These are phyloP conservation scores for Monomorium pharaonis DNA, from an alignment of 1,140 invertebrate genomes.

Conservation along the genomic window DNA sequence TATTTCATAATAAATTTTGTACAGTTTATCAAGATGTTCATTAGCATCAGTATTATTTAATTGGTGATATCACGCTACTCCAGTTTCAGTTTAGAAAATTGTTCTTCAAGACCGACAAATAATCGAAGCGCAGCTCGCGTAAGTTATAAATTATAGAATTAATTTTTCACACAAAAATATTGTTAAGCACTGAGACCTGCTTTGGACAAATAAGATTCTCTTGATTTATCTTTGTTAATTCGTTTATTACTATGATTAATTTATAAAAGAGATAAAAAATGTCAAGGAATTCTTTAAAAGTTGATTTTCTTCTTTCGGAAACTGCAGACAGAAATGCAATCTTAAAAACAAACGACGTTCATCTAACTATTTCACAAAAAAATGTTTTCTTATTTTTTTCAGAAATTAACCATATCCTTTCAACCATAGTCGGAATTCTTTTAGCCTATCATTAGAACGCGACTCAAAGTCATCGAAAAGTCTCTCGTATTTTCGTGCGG, in stretches of 20 bases:
- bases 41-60: no score
- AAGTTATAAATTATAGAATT: no score
- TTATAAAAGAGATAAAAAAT: background rate
- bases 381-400: background rate
- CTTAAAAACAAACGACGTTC: background rate
- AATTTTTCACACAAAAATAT: no score
- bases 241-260: background rate
- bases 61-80: no score
- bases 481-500: constrained; percentile 8
- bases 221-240: no score
- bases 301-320: background rate
- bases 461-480: constrained; percentile 4
- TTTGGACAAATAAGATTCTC: no score
- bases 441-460: constrained; percentile 32
- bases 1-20: no score
- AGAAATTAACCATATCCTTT: constrained; percentile 21
- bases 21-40: no score
- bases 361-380: background rate
- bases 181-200: no score
- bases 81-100: no score
- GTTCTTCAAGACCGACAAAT: no score
- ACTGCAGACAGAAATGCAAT: background rate
- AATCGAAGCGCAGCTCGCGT: no score
- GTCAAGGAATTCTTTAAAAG: background rate
- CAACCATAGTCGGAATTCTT: background rate